Base-by-base conservation (phyloP, 2,888 invertebrate species). In the Drosophila lutescens region DNA sequence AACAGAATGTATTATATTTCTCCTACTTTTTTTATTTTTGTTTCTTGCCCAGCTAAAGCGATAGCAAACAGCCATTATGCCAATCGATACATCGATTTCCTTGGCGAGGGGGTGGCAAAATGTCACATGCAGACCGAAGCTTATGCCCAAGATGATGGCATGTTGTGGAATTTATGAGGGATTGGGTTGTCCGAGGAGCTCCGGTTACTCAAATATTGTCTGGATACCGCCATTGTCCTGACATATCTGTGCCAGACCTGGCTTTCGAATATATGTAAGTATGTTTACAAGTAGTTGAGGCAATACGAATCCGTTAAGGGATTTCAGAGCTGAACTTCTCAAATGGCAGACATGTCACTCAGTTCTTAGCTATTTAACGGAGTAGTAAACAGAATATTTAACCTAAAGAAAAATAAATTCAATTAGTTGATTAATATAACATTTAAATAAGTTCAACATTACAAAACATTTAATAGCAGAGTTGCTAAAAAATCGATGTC, bases 21-120 rank as follows among this genome's bases (percentile, higher is more conserved):
- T 50, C 20, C 26, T 30, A 34, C 20, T 30, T 15, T 34, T 13
- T 6, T 20, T 12, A 1, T 43, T 20, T 1, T 8, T 9, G 20
- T 20, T 20, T 20, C 20, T 20, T 2, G 20, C 34, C 36, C 30
- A 30, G 20, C 38, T 15, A 26, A 32, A 30, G 65, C 46, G 46
- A 44, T 30, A 20, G 43, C 32, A 41, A 55, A 57, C 67, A 75
- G 67, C 74, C 66, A 75, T 78, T 74, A 78, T 56, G 53, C 57
- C 70, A 84, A 84, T 86, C 81, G 81, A 78, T 83, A 78, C 36
- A 83, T 84, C 77, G 85, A 86, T 84, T 79, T 65, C 23, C 30
- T 15, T 23, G 43, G 7, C 12, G 10, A 30, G 4, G 32, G 43
- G 41, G 38, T 34, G 26, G 41, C 12, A 30, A 54, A 57, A 61